phyloP scores from a whole-genome alignment of 1,140 invertebrate genomes.

The Lethrus apterus region DNA sequence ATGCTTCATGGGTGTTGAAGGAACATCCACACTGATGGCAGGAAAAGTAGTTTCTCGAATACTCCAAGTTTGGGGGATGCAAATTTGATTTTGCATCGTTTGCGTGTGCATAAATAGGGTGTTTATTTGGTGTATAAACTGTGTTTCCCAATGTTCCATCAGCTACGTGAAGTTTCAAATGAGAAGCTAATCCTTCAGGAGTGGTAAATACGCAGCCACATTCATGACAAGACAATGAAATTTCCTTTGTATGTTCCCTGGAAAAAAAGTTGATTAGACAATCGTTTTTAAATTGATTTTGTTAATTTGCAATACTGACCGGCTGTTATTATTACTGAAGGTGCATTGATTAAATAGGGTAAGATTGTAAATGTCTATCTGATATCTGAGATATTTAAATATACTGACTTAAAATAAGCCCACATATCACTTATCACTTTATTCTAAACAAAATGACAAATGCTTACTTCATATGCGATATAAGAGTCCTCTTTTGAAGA shows the following conservation, averaged over 20 bases:
- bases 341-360: too few relatives aligned
- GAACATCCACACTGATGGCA: slow-evolving; percentile 53
- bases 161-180: slow-evolving; percentile 73
- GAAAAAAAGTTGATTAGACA: too few relatives aligned
- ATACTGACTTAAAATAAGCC: too few relatives aligned
- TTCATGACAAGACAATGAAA: slow-evolving; percentile 43
- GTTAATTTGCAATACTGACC: too few relatives aligned
- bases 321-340: too few relatives aligned
- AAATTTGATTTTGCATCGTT: slow-evolving; percentile 1
- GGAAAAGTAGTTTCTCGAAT: not conserved
- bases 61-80: not conserved
- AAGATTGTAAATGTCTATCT: too few relatives aligned
- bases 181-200: slow-evolving; percentile 67
- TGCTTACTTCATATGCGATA: slow-evolving; percentile 65
- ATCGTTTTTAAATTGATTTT: too few relatives aligned
- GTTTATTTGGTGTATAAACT: slow-evolving; percentile 2
- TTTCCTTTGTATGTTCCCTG: slow-evolving; percentile 11
- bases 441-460: not conserved
- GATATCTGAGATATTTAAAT: too few relatives aligned
- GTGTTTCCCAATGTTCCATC: slow-evolving; percentile 45
- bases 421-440: not conserved
- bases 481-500: slow-evolving; percentile 70
- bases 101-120: not conserved
- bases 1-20: slow-evolving; percentile 62
- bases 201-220: slow-evolving; percentile 59